Evolutionary conservation across 2,113 vertebrate species (phyloP).

Genomic region (Silurus meridionalis): DNA sequence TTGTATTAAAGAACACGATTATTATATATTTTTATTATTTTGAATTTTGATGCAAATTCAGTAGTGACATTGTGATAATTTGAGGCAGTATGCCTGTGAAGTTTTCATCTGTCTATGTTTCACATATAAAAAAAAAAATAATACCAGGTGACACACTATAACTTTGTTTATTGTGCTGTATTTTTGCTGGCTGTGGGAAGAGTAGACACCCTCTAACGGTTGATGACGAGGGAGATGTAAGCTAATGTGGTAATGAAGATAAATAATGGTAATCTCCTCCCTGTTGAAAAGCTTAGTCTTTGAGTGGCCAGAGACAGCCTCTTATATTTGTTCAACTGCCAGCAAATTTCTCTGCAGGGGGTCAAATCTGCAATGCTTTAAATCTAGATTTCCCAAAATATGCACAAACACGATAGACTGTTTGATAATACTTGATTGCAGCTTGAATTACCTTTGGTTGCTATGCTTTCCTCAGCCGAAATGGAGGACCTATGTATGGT

Average conservation of each 20-base stretch:
- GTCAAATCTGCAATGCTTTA: slow-evolving; percentile 43
- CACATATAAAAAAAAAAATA: slow-evolving; percentile 9
- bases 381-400: slow-evolving; percentile 57
- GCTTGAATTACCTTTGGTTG: slow-evolving; percentile 9
- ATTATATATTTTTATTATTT: not conserved
- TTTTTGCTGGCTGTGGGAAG: slow-evolving; percentile 61
- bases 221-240: slow-evolving; percentile 60
- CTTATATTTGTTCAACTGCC: slow-evolving; percentile 44
- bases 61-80: not conserved
- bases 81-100: not conserved
- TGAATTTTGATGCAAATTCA: not conserved
- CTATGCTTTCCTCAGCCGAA: not conserved
- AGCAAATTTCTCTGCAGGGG: slow-evolving; percentile 40
- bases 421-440: slow-evolving; percentile 20
- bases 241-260: slow-evolving; percentile 77
- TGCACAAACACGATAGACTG: slow-evolving; percentile 36
- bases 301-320: slow-evolving; percentile 47
- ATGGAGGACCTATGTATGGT: slow-evolving; percentile 8
- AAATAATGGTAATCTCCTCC: slow-evolving; percentile 71
- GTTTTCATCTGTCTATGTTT: slow-evolving; percentile 10
- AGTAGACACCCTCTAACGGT: slow-evolving; percentile 67
- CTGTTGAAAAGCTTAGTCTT: slow-evolving; percentile 60
- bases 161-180: slow-evolving; percentile 62
- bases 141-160: slow-evolving; percentile 38
- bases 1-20: not conserved